Conservation (phyloP, 2,888 invertebrate genomes). For the Mactromeris polynyma region DNA sequence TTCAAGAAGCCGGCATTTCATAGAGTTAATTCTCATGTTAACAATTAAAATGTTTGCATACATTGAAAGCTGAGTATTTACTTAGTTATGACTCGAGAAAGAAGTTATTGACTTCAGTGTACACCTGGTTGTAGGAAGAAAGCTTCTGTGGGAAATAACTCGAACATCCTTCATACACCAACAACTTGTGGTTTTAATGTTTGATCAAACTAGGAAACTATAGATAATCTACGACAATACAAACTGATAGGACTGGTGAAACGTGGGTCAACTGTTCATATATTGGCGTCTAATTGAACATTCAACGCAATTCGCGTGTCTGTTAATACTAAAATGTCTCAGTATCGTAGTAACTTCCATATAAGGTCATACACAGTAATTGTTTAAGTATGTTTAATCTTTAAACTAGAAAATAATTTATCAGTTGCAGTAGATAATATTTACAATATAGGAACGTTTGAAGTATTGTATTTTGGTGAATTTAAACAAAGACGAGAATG, state of each 20-base stretch:
- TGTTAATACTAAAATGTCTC: slow-evolving; percentile 13
- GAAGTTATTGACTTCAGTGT: neutral
- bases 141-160: neutral
- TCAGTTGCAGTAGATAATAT: slow-evolving; percentile 25
- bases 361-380: slow-evolving; percentile 15
- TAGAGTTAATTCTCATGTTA: neutral
- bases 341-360: slow-evolving; percentile 24
- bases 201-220: neutral
- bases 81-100: neutral
- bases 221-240: neutral
- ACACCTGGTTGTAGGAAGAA: neutral
- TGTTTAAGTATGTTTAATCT: slow-evolving; percentile 52
- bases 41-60: neutral
- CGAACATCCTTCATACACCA: neutral
- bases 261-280: slow-evolving; percentile 20
- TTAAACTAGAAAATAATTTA: slow-evolving; percentile 34
- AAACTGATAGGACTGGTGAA: slow-evolving; percentile 25
- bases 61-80: neutral
- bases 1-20: neutral
- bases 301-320: slow-evolving; percentile 48
- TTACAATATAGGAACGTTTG: slow-evolving; percentile 20
- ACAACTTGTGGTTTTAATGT: slow-evolving; percentile 2
- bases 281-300: slow-evolving; percentile 35
- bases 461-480: slow-evolving; percentile 21
- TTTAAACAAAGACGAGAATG: neutral